phyloP scores from a whole-genome alignment of 2,888 invertebrate genomes.

The Meliscaeva auricollis region DNA sequence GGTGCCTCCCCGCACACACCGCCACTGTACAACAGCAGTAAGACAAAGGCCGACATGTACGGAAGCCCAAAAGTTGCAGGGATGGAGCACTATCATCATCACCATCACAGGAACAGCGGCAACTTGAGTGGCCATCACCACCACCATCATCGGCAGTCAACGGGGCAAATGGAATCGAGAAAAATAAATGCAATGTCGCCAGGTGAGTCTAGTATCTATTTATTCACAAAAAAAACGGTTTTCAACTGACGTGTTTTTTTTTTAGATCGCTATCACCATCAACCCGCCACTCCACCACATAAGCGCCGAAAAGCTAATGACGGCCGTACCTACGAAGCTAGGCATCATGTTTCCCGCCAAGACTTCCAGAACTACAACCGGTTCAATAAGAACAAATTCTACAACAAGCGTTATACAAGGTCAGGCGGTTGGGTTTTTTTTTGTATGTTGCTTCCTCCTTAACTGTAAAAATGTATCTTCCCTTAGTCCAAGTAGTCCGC shows the following conservation, averaged over 20 bases:
- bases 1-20: conserved; percentile 83
- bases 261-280: conserved; percentile 82
- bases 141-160: conserved; percentile 80
- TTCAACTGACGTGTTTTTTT: neutral
- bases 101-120: conserved; percentile 74
- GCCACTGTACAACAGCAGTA: conserved; percentile 79
- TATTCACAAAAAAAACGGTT: neutral
- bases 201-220: conserved; percentile 77
- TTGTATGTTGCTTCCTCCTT: neutral
- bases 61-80: conserved; percentile 73
- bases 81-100: conserved; percentile 78
- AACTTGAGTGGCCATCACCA: conserved; percentile 77
- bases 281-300: conserved; percentile 82
- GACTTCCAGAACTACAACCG: conserved; percentile 80
- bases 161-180: conserved; percentile 78
- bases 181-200: conserved; percentile 81
- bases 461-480: neutral
- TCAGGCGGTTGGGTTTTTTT: conserved; percentile 54
- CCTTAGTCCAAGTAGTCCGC: conserved; percentile 80
- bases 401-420: conserved; percentile 81
- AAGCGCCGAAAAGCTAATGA: conserved; percentile 83
- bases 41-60: conserved; percentile 56
- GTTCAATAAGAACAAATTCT: conserved; percentile 81
- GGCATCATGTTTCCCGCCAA: conserved; percentile 69
- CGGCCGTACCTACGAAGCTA: conserved; percentile 76